Percentiles rank a stretch among this genome's conserved stretches.
phyloP scores from a whole-genome alignment of 2,888 invertebrate genomes.

The Nineta flava region DNA sequence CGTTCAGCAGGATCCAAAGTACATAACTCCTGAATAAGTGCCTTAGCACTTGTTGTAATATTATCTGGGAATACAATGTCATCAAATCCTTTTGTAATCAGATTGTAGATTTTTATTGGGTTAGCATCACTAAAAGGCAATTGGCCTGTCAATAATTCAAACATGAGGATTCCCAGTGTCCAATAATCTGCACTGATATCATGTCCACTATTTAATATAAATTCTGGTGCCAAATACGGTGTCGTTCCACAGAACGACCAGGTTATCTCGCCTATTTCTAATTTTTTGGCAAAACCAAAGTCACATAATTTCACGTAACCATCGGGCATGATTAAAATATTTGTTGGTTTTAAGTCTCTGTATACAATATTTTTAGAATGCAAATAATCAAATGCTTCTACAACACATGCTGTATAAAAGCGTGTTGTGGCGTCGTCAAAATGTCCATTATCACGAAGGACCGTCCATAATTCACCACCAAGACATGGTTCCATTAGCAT shows the following conservation, averaged over 20 bases:
- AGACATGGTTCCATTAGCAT: too few relatives aligned
- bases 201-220: too few relatives aligned
- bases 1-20: slow-evolving; percentile 93
- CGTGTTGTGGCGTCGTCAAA: too few relatives aligned
- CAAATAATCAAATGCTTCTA: too few relatives aligned
- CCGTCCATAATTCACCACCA: too few relatives aligned
- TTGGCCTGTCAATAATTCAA: slow-evolving; percentile 86
- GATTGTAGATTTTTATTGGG: slow-evolving; percentile 99
- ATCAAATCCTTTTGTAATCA: slow-evolving; percentile 95
- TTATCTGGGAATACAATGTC: slow-evolving; percentile 93
- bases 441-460: too few relatives aligned
- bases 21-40: slow-evolving; percentile 91
- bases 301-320: slow-evolving; percentile 97
- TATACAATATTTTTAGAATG: too few relatives aligned
- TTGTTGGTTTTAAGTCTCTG: slow-evolving; percentile 86
- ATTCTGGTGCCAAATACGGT: slow-evolving; percentile 97
- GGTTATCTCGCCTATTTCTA: slow-evolving; percentile 86
- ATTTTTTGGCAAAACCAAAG: too few relatives aligned
- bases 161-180: slow-evolving; percentile 98
- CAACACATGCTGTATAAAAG: too few relatives aligned
- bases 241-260: slow-evolving; percentile 99
- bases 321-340: slow-evolving; percentile 76
- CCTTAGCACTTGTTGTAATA: slow-evolving; percentile 86
- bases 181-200: slow-evolving; percentile 97
- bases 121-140: slow-evolving; percentile 93